Base-by-base conservation (phyloP, 1,140 invertebrate species). In the Drosophila sp. region DNA sequence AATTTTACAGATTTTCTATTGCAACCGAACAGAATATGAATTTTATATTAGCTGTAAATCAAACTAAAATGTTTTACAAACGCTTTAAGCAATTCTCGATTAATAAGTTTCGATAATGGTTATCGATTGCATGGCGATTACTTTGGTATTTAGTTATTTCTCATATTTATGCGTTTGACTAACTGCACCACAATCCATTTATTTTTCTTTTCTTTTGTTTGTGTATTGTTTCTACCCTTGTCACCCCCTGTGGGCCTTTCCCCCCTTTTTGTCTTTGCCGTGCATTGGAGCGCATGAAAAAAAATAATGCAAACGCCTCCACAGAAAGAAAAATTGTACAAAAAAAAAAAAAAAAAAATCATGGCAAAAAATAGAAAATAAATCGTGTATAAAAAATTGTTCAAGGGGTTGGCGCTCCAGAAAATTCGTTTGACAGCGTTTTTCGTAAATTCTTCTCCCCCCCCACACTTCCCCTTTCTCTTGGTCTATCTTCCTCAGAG, bases 351-450 rank as follows among this genome's bases (percentile, higher is more conserved):
- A 60, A 57, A 62, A n/a, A 76, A 65, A 69, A 35, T 57, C 65
- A 78, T 60, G 33, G 60, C 41, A 71, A 63, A 80, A 80, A 77
- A 64, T 77, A 44, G 66, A 87, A 86, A 86, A 50, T 86, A 86
- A 86, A 87, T 87, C 83, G 83, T 73, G 83, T 87, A 87, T 87
- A 79, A 79, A 86, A 83, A 87, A 86, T 87, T 67, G 76, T 74
- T 86, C 83, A 87, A 86, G 83, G 82, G 83, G 82, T 86, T 86
- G 83, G 44, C 6, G 44, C 25, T 50, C 27, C 25, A 50, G 23
- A 75, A 79, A 79, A 58, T 79, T 82, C 66, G 79, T 79, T 82
- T 82, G 83, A 82, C 78, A 66, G 79, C 82, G 71, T 57, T 72
- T 55, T 55, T 60, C 67, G 71, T 40, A 75, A 82, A 79, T 66